These are phyloP conservation scores for Eupsilia transversa DNA, from an alignment of 2,888 invertebrate species.

Conservation along the genomic window DNA sequence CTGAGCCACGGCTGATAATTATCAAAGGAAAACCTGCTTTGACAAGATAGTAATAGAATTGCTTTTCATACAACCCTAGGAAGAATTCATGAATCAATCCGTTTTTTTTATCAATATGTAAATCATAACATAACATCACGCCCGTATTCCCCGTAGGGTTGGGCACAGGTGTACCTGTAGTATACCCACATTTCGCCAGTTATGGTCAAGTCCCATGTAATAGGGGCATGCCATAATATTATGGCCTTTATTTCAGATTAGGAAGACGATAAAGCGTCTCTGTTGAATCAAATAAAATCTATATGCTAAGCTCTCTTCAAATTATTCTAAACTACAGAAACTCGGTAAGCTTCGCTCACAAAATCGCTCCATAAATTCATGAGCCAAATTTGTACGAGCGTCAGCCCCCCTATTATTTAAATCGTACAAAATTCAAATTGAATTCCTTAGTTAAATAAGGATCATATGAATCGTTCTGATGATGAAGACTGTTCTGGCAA, in stretches of 20 bases:
- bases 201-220: too few species aligned
- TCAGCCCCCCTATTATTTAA: slow-evolving; percentile 42
- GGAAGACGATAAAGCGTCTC: fast-evolving
- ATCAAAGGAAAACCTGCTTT: neutral
- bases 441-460: slow-evolving; percentile 38
- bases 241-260: neutral
- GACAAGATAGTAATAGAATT: neutral
- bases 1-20: too few species aligned
- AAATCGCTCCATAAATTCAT: slow-evolving; percentile 27
- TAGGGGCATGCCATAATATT: too few species aligned
- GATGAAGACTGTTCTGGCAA: slow-evolving; percentile 34
- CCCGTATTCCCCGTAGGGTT: too few species aligned
- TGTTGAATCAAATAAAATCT: neutral
- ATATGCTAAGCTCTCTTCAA: neutral
- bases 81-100: neutral
- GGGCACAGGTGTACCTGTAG: too few species aligned
- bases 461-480: slow-evolving; percentile 28
- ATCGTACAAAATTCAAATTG: slow-evolving; percentile 42
- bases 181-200: too few species aligned
- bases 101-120: neutral
- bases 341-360: neutral
- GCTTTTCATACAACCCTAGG: neutral
- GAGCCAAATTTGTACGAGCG: neutral
- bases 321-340: neutral
- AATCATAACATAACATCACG: too few species aligned